Base-by-base conservation (phyloP, 1,140 invertebrate species). In the Drosophila equinoxialis region DNA sequence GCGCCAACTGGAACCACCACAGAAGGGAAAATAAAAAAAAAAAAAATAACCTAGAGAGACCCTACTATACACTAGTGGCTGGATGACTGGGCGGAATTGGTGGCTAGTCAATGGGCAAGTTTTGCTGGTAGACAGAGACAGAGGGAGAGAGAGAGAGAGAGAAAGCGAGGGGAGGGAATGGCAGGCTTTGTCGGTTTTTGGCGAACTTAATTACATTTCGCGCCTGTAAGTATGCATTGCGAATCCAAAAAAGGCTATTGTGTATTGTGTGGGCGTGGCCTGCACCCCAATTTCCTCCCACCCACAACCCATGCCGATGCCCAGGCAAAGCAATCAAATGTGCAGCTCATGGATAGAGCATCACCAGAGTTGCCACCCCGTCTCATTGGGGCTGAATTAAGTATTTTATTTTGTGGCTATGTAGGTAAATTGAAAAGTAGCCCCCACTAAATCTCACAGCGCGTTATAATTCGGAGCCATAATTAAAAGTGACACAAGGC, bases 181-280 rank as follows among this genome's bases (percentile, higher is more conserved):
- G 41, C 57, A 39, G 33, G 35, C 42, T 74, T 78, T 74, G 68
- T 71, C 62, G 70, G 65, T 60, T 77, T 82, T 86, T 86, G 83
- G 84, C 79, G 26, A 80, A 80, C 84, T 87, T 87, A 87, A 87
- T 87, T 87, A 87, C 83, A 87, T 89, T 86, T 87, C 80, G 80
- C 79, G 79, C 84, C 79, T 87, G 83, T 69, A 89, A 83, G 77
- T 83, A 83, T 89, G 80, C 80, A 79, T 55, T 71, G 75, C 82
- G 65, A 33, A 65, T 55, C 55, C 13, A 33, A 80, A 71, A 51
- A 51, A 23, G 45, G 45, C 45, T 51, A 30, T 51, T 75, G 67
- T 58, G 61, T 42, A 59, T 59, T 58, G 68, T 55, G 69, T 69
- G 68, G 65, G 65, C 33, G 79, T 68, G 63, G 30, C 59, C 13